phyloP scores from a whole-genome alignment of 2,113 vertebrate genomes.

The Equus quagga region DNA sequence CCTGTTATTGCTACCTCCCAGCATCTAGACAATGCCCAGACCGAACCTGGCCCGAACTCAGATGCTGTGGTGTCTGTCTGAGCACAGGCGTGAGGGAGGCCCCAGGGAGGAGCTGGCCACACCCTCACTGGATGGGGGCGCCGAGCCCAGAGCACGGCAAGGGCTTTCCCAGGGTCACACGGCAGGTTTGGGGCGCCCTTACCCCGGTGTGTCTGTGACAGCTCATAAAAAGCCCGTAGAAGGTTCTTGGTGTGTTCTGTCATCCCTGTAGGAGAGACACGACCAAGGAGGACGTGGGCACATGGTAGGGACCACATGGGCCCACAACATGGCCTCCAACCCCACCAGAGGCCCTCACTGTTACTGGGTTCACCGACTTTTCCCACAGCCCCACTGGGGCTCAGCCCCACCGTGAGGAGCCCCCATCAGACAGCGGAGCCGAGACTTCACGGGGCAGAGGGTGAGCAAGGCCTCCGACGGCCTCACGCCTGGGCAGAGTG shows the following conservation, averaged over 20 bases:
- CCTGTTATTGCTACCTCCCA: rapidly evolving
- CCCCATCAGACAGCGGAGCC: not conserved
- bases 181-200: constrained; percentile 34
- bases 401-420: not conserved
- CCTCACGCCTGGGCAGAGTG: rapidly evolving
- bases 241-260: constrained; percentile 98
- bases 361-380: not conserved
- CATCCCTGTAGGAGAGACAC: constrained; percentile 88
- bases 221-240: constrained; percentile 97
- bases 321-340: rapidly evolving
- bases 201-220: constrained; percentile 99
- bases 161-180: not conserved
- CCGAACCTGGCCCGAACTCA: not conserved
- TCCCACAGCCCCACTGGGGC: not conserved
- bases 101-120: not conserved
- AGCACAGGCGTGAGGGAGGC: not conserved
- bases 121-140: not conserved
- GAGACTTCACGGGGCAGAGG: not conserved
- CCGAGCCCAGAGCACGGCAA: not conserved
- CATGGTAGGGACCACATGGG: rapidly evolving
- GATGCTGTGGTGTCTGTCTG: not conserved
- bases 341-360: not conserved
- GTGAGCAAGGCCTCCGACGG: rapidly evolving
- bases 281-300: not conserved
- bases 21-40: not conserved